phyloP scores from a whole-genome alignment of 2,797 vertebrate genomes.

The Alca torda region DNA sequence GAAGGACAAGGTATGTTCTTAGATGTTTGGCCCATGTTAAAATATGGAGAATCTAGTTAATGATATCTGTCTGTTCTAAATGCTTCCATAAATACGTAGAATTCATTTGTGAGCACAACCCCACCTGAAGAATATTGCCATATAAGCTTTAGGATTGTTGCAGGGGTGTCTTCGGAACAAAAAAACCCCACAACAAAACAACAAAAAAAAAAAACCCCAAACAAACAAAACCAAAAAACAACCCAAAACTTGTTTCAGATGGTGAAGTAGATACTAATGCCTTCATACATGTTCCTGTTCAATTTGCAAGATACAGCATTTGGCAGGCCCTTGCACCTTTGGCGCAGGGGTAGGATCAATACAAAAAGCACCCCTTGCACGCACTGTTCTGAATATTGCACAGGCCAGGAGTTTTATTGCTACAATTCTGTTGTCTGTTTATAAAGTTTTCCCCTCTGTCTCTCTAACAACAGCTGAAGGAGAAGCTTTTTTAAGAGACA shows the following conservation, averaged over 20 bases:
- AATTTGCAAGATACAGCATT: not conserved
- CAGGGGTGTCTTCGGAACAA: not conserved
- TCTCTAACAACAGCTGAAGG: slow-evolving; percentile 76
- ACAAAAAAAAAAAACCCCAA: not conserved
- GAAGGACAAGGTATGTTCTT: slow-evolving; percentile 69
- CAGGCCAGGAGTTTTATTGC: not conserved
- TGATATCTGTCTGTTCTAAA: not conserved
- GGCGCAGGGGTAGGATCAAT: not conserved
- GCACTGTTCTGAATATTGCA: not conserved
- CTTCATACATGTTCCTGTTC: not conserved
- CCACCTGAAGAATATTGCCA: accelerated
- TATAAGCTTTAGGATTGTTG: not conserved
- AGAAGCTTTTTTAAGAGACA: slow-evolving; percentile 82
- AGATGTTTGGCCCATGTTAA: not conserved
- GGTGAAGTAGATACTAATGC: not conserved
- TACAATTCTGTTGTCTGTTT: not conserved
- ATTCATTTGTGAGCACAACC: not conserved
- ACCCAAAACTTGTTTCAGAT: accelerated
- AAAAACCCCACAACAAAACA: too few species aligned
- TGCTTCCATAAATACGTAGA: not conserved
- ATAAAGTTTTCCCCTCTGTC: not conserved
- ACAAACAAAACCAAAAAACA: not conserved
- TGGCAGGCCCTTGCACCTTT: not conserved
- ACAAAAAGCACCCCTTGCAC: not conserved
- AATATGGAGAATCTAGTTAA: not conserved